Evolutionary conservation across 2,797 vertebrate genomes (phyloP).

Genomic region (Notolepis coatsorum): DNA sequence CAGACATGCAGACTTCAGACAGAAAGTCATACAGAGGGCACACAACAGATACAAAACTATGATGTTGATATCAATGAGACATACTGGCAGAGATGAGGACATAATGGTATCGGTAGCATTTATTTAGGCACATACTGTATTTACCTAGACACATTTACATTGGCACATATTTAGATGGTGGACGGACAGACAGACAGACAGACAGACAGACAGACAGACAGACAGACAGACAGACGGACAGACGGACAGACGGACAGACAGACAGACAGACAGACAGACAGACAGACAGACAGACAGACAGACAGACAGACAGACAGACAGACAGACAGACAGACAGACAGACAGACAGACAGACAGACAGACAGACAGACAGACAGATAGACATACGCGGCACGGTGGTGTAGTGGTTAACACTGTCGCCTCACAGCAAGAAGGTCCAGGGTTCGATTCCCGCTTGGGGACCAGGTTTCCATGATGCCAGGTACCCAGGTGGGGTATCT

Average conservation of each 20-base stretch:
- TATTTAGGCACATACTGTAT: too few relatives aligned
- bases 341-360: slow-evolving; percentile 11
- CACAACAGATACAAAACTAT: background rate
- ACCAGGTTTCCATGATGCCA: too few relatives aligned
- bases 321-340: slow-evolving; percentile 3
- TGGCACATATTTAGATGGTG: too few relatives aligned
- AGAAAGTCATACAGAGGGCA: background rate
- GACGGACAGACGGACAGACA: background rate
- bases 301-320: background rate
- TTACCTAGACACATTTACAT: too few relatives aligned
- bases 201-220: background rate
- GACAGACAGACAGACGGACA: slow-evolving; percentile 1
- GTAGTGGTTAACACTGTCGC: too few relatives aligned
- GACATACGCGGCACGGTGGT: too few relatives aligned
- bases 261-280: slow-evolving; percentile 33
- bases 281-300: slow-evolving; percentile 2
- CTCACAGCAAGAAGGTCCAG: too few relatives aligned
- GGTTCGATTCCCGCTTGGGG: too few relatives aligned
- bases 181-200: background rate
- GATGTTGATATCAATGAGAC: too few relatives aligned
- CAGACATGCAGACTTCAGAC: background rate
- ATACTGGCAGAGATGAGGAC: too few relatives aligned
- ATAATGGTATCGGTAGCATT: too few relatives aligned
- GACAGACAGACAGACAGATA: slow-evolving; percentile 20
- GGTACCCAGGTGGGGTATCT: too few relatives aligned